Evolutionary conservation across 2,797 vertebrate genomes (phyloP), one percentile per base, ranked within the genome.

Genomic region (Mastacembelus armatus): DNA sequence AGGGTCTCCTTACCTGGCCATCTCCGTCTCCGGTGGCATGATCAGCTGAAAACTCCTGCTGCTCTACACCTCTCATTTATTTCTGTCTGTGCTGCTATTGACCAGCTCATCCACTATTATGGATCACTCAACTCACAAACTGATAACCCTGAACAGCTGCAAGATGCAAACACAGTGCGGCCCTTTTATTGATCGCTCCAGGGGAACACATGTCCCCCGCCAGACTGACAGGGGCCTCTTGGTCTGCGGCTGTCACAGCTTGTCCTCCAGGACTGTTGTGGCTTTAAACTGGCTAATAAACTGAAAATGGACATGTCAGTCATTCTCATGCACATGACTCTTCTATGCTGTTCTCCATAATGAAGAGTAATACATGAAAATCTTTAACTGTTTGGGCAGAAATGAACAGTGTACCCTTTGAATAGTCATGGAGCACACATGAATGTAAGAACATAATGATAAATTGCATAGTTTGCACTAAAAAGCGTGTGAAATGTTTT

Each of bases 131-230:
- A n/a, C n/a, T n/a, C n/a, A 32, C 14, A 1, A 44, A 65, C 59
- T 39, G 74, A 66, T 54, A 54, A 83, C 76, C 65, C 66, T 60
- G 66, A 74, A 48, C 70, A 45, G 66, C 62, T 59, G 74, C 70
- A 55, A 45, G 69, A 69, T 48, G 80, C 42, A 71, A 75, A 51
- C 61, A 40, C 45, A 3, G 30, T 44, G 57, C 54, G 54, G 42
- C 57, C 74, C 49, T 36, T 15, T 16, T 54, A 83, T 81, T 2
- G 80, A 83, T 74, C 42, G 14, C 62, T 27, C 4, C 58, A 29
- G 63, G 35, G 78, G 33, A 40, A 60, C 74, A 29, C 61, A 67
- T 70, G 79, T 78, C 63, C 66, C 66, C 78, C 61, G 62, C 78
- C 80, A 4, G 48, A 16, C 66, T 35, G 40, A 74, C 70, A 15